A percentile compares a stretch with the other conserved stretches of the same genome.
Evolutionary conservation across 2,113 vertebrate genomes (phyloP).

Genomic region (Okapia johnstoni): DNA sequence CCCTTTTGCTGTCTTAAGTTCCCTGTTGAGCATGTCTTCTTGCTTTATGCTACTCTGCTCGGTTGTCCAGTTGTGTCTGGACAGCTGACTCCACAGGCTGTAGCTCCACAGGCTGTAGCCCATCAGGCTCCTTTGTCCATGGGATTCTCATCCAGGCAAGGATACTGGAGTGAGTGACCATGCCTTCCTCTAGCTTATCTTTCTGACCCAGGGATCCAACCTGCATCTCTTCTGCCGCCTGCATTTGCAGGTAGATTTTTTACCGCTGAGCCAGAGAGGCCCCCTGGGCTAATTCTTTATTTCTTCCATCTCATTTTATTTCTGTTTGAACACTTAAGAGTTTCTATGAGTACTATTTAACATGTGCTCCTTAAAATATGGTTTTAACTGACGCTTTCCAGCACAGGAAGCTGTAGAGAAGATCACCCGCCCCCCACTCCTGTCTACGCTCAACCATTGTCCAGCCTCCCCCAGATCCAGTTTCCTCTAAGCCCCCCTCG

Average conservation of each 20-base stretch:
- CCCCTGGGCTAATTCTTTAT: background rate
- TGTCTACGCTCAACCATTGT: background rate
- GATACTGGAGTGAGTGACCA: background rate
- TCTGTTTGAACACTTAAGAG: background rate
- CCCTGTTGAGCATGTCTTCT: background rate
- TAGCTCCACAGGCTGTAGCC: background rate
- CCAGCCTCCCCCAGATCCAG: background rate
- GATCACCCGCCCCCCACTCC: background rate
- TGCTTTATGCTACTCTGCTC: background rate
- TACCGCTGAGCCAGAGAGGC: background rate
- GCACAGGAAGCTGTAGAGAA: background rate
- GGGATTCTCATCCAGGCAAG: background rate
- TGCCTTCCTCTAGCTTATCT: background rate
- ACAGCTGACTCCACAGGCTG: background rate
- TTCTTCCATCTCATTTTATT: background rate
- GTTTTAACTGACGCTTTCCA: background rate
- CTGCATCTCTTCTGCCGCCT: fast-evolving
- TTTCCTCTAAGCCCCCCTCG: no score
- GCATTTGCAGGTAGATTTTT: background rate
- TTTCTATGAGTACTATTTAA: background rate
- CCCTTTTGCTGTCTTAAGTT: background rate
- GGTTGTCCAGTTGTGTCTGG: background rate
- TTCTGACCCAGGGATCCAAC: background rate
- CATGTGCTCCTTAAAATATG: background rate
- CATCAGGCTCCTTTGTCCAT: background rate